Conservation (phyloP, 1,140 invertebrate species). For the Pseudobourletiella spinata region DNA sequence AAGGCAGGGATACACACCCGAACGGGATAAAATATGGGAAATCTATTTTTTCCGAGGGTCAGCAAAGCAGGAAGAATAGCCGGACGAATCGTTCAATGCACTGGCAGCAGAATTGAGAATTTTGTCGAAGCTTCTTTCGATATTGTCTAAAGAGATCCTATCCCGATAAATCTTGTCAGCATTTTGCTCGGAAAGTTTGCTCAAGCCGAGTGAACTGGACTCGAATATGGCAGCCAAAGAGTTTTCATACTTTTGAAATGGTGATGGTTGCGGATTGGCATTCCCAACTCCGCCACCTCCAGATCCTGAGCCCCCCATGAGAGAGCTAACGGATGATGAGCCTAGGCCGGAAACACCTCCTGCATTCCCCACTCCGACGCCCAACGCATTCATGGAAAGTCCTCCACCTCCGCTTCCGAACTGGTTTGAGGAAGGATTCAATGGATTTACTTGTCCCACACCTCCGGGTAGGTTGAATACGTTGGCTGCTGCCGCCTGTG, state of each 20-base stretch:
- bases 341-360: not conserved
- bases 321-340: not conserved
- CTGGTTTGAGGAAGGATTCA: conserved; percentile 8
- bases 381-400: conserved; percentile 6
- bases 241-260: conserved; percentile 30
- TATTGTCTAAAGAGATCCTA: not conserved
- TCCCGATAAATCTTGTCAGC: not conserved
- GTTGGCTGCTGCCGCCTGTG: conserved; percentile 20
- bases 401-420: conserved; percentile 7
- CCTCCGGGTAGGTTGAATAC: conserved; percentile 17
- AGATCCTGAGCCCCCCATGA: not conserved
- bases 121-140: not conserved
- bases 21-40: no score
- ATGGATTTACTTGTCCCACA: conserved; percentile 9
- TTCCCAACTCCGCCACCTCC: not conserved
- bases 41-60: no score
- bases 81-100: not conserved
- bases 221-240: not conserved
- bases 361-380: conserved; percentile 5
- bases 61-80: no score
- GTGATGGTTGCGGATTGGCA: conserved; percentile 10
- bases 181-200: not conserved
- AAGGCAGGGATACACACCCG: no score
- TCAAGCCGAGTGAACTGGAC: not conserved
- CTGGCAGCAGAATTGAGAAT: not conserved